Percentiles rank a stretch among this genome's conserved stretches.
Conservation (phyloP, 1,140 invertebrate genomes). For the Eufriesea mexicana region DNA sequence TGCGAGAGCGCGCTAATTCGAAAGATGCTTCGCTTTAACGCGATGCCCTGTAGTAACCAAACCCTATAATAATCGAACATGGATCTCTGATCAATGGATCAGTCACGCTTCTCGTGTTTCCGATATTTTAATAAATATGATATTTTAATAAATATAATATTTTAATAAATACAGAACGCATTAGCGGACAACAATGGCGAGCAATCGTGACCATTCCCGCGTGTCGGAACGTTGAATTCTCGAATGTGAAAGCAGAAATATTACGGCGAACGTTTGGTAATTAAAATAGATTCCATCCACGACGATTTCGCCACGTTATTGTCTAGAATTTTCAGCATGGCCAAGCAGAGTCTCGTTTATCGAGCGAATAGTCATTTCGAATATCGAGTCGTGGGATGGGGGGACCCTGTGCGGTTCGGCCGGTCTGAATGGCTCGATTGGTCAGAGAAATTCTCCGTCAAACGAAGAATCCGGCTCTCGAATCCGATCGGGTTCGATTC, state of each 20-base stretch:
- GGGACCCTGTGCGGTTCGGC: neutral
- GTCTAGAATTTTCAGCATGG: neutral
- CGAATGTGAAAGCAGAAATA: neutral
- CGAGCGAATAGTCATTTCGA: neutral
- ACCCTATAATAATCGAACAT: too few species aligned
- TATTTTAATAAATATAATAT: too few species aligned
- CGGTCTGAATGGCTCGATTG: slow-evolving; percentile 8
- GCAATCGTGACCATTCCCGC: too few species aligned
- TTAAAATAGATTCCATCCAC: neutral
- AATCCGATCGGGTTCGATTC: slow-evolving; percentile 5
- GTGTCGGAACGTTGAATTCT: neutral
- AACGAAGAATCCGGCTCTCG: slow-evolving; percentile 7
- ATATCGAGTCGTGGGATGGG: neutral
- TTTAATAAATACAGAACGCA: too few species aligned
- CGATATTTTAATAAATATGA: too few species aligned
- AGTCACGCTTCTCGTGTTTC: too few species aligned
- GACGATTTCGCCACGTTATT: neutral
- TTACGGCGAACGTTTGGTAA: neutral
- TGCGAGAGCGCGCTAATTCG: slow-evolving; percentile 21
- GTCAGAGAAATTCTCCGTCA: slow-evolving; percentile 26
- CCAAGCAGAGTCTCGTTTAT: neutral
- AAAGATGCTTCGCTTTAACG: slow-evolving; percentile 15
- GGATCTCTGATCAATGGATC: too few species aligned
- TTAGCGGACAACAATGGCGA: too few species aligned
- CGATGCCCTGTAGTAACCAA: neutral